Base-by-base conservation (phyloP, 2,888 invertebrate genomes). In the Tholera decimalis region DNA sequence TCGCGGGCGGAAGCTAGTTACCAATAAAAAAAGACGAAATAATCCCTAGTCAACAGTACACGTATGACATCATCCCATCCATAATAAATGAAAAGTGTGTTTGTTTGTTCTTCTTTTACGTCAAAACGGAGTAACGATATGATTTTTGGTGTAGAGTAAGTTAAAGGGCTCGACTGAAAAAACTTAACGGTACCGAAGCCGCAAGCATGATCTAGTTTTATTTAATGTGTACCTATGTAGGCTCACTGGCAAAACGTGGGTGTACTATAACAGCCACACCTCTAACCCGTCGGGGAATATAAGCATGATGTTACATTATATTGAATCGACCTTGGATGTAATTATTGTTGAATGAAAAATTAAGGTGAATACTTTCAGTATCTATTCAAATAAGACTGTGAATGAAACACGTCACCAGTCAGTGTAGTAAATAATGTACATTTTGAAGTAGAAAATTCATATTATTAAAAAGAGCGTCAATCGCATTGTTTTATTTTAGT, bases 311-410 rank as follows among this genome's bases (percentile, higher is more conserved):
- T 44, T 3, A 44, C n/a, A 18, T 28, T 47, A 46, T 71, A 59
- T 58, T 46, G 35, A 46, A 58, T 57, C 6, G 2, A 43, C 18
- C 47, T 47, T 9, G 8, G 49, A 18, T 20, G 43, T 60, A 24
- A 64, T 37, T 35, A 57, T 37, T 28, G 43, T 39, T 67, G 28
- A 49, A 67, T 67, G 56, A 56, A 66, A 37, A 28, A 47, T 9
- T 18, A 41, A 46, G 11, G 22, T 15, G 33, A 47, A 65, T 66
- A 39, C 43, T 64, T 44, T 64, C 22, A 62, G 41, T 33, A 15
- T 15, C 6, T 35, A 9, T 35, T 66, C 15, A 26, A 53, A 18
- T 39, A n/a, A 11, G 51, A 35, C 47, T 1, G 3, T 26, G 47
- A 67, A 67, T 49, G 67, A 13, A 59, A 37, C 20, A 57, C 35